A percentile compares a stretch with the other conserved stretches of the same genome.
These are phyloP conservation scores for Aphidius gifuensis DNA, from an alignment of 1,140 invertebrate genomes.

Conservation along the genomic window DNA sequence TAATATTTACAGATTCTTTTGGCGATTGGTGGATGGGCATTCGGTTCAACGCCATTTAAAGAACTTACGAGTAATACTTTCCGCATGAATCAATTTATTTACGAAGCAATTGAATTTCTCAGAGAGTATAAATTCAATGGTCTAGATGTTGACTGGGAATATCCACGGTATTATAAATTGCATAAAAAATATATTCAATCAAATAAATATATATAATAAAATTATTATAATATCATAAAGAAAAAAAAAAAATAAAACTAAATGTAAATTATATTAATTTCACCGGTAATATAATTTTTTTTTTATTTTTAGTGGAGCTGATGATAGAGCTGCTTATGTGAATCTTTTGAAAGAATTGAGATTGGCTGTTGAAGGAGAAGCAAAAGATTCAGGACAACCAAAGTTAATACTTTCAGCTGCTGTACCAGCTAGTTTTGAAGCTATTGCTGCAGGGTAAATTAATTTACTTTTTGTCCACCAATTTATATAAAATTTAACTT, in stretches of 20 bases:
- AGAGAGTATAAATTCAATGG: slow-evolving; percentile 91
- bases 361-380: slow-evolving; percentile 86
- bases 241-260: not conserved
- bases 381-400: slow-evolving; percentile 60
- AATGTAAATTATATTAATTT: slow-evolving; percentile 2
- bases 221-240: not conserved
- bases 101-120: slow-evolving; percentile 89
- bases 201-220: not conserved
- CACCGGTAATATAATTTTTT: not conserved
- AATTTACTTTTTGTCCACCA: slow-evolving; percentile 15
- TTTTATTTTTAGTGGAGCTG: slow-evolving; percentile 62
- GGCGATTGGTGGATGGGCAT: slow-evolving; percentile 92
- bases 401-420: slow-evolving; percentile 84
- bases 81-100: slow-evolving; percentile 93
- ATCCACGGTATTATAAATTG: slow-evolving; percentile 66
- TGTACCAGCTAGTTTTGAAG: slow-evolving; percentile 89
- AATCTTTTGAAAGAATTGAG: slow-evolving; percentile 80
- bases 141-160: slow-evolving; percentile 96
- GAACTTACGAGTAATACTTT: slow-evolving; percentile 86
- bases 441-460: slow-evolving; percentile 77
- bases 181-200: not conserved
- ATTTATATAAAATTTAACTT: slow-evolving; percentile 15
- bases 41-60: slow-evolving; percentile 89
- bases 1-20: slow-evolving; percentile 66
- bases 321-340: slow-evolving; percentile 79